phyloP scores from a whole-genome alignment of 2,113 vertebrate species.

The cattle (Bos taurus) region DNA sequence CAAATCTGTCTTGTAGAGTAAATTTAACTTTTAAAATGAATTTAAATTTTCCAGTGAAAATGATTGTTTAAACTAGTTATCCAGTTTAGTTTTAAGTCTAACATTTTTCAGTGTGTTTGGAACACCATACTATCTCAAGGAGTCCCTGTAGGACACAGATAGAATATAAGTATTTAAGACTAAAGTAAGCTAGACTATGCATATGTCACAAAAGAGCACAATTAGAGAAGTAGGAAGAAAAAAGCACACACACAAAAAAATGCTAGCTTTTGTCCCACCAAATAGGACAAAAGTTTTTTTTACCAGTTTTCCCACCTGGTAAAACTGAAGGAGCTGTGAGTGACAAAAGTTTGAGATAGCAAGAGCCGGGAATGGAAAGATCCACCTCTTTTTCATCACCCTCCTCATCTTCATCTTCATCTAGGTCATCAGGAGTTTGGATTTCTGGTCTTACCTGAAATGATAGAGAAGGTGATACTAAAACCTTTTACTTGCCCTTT shows the following conservation, averaged over 20 bases:
- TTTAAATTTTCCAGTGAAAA: constrained; percentile 11
- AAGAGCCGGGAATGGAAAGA: constrained; percentile 87
- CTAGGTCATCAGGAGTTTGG: constrained; percentile 72
- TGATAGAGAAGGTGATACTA: neutral
- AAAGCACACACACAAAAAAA: neutral
- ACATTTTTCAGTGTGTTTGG: neutral
- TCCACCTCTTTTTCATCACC: constrained; percentile 78
- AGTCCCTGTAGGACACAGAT: neutral
- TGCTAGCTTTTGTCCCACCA: neutral
- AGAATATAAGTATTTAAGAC: neutral
- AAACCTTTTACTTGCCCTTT: neutral
- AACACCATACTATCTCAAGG: neutral
- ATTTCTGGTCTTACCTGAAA: constrained; percentile 84
- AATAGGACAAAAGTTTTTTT: neutral
- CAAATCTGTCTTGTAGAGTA: neutral
- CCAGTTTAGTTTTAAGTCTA: neutral
- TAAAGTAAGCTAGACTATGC: neutral
- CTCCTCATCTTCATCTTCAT: constrained; percentile 79
- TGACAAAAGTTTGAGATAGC: constrained; percentile 89
- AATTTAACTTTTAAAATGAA: constrained; percentile 1
- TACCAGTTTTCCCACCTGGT: constrained; percentile 83
- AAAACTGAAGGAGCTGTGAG: constrained; percentile 82
- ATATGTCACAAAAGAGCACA: neutral
- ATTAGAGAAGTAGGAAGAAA: neutral
- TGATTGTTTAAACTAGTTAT: constrained; percentile 13